Evolutionary conservation across 2,888 invertebrate species (phyloP), one percentile per base, ranked within the genome.

Genomic region (Torymus auratus): DNA sequence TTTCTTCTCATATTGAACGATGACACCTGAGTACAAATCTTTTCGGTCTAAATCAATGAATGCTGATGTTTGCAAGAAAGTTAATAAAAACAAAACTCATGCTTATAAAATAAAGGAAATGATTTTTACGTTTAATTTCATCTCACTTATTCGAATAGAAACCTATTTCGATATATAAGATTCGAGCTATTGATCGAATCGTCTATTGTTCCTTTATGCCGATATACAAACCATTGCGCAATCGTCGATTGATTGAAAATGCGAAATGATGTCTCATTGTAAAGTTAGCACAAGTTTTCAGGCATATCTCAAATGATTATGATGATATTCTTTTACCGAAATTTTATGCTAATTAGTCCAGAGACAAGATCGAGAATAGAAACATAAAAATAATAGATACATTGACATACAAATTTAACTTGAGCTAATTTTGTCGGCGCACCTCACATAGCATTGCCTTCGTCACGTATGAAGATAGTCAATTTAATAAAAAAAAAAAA

Each of bases 391-490:
- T 28, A 20, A 55, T 60, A 15, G 15, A 67, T 11, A 41, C 41
- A 41, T 41, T 41, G 41, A 41, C 41, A 64, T 20, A 20, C 5
- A 52, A 75, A 67, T 70, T 55, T 20, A 77, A 69, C 62, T 77
- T 62, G 55, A 55, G n/a, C 69, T 69, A 64, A 61, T 77, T 69
- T 77, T 28, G 50, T 55, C 7, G 41, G 41, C 41, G 7, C 69
- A 50, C 56, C 3, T 20, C 17, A 60, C 5, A 61, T 69, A 77
- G 55, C 23, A 53, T 73, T 78, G 78, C 78, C 78, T 78, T 73
- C n/a, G 65, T 60, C 61, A 78, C 41, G 52, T 23, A 67, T 10
- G 41, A 71, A 41, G 41, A 72, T n/a, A 67, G 73, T 78, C 78
- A 78, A 78, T 65, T 65, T 23, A n/a, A 67, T 13, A 71, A 52